Evolutionary conservation across 1,140 invertebrate species (phyloP).

Genomic region (Aphaenogaster rudis): DNA sequence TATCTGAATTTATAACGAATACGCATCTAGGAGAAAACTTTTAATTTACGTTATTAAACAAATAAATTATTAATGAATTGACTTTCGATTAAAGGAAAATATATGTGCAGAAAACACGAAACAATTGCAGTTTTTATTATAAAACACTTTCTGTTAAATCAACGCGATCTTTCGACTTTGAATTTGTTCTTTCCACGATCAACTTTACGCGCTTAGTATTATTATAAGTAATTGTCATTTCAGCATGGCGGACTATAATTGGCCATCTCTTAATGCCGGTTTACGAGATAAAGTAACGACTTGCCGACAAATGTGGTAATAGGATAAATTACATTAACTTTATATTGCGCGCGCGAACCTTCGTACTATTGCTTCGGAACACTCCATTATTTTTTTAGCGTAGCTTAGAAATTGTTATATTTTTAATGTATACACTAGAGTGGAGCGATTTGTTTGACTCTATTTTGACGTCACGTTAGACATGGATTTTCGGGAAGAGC

Average conservation of each 20-base stretch:
- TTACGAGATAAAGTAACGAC: conserved; percentile 62
- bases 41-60: background rate
- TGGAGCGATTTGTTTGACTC: too few species aligned
- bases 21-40: background rate
- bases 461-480: too few species aligned
- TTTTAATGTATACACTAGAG: background rate
- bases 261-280: conserved; percentile 54
- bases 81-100: background rate
- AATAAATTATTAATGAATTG: background rate
- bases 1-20: background rate
- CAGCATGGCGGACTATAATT: conserved; percentile 61
- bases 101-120: background rate
- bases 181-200: conserved; percentile 39
- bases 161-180: background rate
- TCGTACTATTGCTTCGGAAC: background rate
- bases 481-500: too few species aligned
- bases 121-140: background rate
- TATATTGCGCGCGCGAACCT: conserved; percentile 16
- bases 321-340: conserved; percentile 61
- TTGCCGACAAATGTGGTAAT: conserved; percentile 54
- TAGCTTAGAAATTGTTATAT: background rate
- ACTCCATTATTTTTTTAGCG: conserved; percentile 12
- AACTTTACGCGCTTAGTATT: conserved; percentile 52
- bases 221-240: conserved; percentile 61
- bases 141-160: conserved; percentile 3